phyloP scores from a whole-genome alignment of 2,113 vertebrate species.

The Saccopteryx leptura region DNA sequence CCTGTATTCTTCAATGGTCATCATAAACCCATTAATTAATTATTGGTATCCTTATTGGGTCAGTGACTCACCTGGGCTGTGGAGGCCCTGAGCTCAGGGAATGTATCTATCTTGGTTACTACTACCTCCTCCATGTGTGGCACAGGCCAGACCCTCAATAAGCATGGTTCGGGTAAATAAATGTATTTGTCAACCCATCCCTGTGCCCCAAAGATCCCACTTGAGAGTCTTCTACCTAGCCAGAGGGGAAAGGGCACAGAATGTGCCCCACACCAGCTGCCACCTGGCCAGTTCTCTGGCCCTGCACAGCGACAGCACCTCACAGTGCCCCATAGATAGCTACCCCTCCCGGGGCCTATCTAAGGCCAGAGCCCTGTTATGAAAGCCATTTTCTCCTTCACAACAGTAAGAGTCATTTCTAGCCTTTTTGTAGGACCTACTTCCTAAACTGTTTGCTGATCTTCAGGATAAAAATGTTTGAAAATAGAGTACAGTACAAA shows the following conservation, averaged over 20 bases:
- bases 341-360: not conserved
- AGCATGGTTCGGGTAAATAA: not conserved
- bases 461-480: conserved; percentile 43
- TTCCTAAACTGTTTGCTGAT: conserved; percentile 34
- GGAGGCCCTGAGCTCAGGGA: not conserved
- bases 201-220: not conserved
- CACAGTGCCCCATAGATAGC: not conserved
- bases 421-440: not conserved
- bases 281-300: not conserved
- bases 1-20: not conserved
- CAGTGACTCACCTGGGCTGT: not conserved
- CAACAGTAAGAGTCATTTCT: not conserved
- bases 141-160: not conserved
- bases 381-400: not conserved
- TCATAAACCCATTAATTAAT: not conserved
- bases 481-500: not conserved
- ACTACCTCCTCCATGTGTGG: not conserved
- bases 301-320: not conserved
- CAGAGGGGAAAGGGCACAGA: not conserved
- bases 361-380: not conserved
- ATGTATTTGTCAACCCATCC: not conserved
- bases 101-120: not conserved
- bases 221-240: not conserved
- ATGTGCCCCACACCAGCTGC: not conserved
- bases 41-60: not conserved